Base-by-base conservation (phyloP, 1,140 invertebrate genomes). In the Schlechtendalia chinensis region DNA sequence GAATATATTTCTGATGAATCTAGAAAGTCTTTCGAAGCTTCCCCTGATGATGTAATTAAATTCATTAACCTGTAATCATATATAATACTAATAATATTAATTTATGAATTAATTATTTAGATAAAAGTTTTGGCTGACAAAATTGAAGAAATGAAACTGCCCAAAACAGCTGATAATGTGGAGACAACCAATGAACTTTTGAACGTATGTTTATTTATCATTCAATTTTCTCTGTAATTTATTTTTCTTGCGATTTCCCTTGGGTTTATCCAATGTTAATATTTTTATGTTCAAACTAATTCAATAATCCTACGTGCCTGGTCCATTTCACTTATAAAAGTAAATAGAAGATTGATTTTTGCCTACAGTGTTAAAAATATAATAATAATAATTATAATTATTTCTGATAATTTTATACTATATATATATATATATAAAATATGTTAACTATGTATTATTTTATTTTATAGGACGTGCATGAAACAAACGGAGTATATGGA, bases 141-240 rank as follows among this genome's bases (percentile, higher is more conserved):
- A 79, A 79, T 79, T 50, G 75, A 79, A 63, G 56, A 58, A 8
- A 79, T 79, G 22, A 79, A 79, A 32, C 4, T 79, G 11, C 24
- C 56, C 45, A 79, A 79, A 1, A n/a, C 75, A 8, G 32, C n/a
- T 77, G 75, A 79, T 27, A 61, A 47, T 63, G 17, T 79, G 58
- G 58, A 50, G 0, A 22, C 12, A 4, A 58, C 32, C 12, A 39
- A 79, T 29, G 75, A 63, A 63, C 47, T 79, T 63, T 63, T 58
- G 50, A 59, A 63, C 47, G 75, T 79, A 47, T 63, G 75, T 63
- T 17, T 59, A 39, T 39, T 50, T 47, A 29, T 5, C 0, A 39
- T 27, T 50, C 0, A 17, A 59, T 58, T 45, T 59, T 58, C 4
- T 24, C 12, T 8, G 5, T 22, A 58, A 45, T 39, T 45, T n/a